These are phyloP conservation scores for Creontiades dilutus DNA, from an alignment of 2,888 invertebrate genomes.

Conservation along the genomic window DNA sequence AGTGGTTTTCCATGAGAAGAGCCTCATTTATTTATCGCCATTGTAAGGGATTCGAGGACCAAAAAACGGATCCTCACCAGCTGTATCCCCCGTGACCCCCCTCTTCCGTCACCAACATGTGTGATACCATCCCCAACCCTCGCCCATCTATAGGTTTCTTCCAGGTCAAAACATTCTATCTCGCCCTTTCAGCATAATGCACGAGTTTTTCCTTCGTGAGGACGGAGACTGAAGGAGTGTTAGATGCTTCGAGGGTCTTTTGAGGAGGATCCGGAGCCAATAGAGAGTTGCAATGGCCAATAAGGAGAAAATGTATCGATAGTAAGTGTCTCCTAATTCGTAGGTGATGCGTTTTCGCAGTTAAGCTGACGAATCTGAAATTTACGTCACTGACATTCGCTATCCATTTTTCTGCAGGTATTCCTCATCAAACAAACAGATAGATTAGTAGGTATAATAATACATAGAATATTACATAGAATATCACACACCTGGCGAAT, in stretches of 20 bases:
- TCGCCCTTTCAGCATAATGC: constrained; percentile 2
- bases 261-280: neutral
- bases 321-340: too few relatives aligned
- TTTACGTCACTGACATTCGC: too few relatives aligned
- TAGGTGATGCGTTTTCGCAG: too few relatives aligned
- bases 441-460: too few relatives aligned
- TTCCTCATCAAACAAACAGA: too few relatives aligned
- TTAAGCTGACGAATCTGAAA: too few relatives aligned
- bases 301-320: too few relatives aligned
- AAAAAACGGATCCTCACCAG: constrained; percentile 35
- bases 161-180: constrained; percentile 32
- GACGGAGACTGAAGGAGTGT: neutral
- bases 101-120: neutral
- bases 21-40: constrained; percentile 49
- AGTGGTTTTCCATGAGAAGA: constrained; percentile 46
- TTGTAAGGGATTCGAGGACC: constrained; percentile 29
- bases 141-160: neutral
- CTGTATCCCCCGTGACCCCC: neutral
- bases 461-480: too few relatives aligned
- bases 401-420: too few relatives aligned
- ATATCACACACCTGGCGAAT: too few relatives aligned
- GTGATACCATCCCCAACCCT: neutral
- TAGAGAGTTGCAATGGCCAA: too few relatives aligned
- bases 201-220: neutral
- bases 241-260: neutral